Conservation (phyloP, 2,888 invertebrate species). For the Biston stratarius region DNA sequence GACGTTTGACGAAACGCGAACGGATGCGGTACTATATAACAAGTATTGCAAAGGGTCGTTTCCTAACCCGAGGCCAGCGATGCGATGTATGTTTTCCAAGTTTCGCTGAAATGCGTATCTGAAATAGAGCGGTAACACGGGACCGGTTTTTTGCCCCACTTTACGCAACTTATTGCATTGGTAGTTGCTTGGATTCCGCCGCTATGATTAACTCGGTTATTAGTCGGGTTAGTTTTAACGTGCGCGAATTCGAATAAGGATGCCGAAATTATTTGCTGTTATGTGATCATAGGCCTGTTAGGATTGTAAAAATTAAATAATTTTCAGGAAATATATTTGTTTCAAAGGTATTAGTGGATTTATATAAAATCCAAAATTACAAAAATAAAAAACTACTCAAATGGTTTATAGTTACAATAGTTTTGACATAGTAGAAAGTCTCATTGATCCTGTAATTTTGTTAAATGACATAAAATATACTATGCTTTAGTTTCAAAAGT, state of each 20-base stretch:
- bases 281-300: conserved; percentile 12
- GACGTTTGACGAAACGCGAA: conserved; percentile 32
- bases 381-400: too few relatives aligned
- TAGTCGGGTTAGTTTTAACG: conserved; percentile 61
- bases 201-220: conserved; percentile 75
- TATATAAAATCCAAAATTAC: too few relatives aligned
- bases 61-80: conserved; percentile 43
- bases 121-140: conserved; percentile 77
- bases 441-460: too few relatives aligned
- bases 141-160: conserved; percentile 71
- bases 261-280: conserved; percentile 49
- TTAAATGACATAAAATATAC: too few relatives aligned
- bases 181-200: conserved; percentile 72
- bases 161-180: conserved; percentile 81
- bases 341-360: too few relatives aligned
- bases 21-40: conserved; percentile 26
- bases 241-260: conserved; percentile 51
- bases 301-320: conserved; percentile 11
- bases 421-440: too few relatives aligned
- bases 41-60: conserved; percentile 46
- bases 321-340: not conserved
- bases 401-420: too few relatives aligned
- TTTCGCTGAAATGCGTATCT: conserved; percentile 60
- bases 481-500: too few relatives aligned
- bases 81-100: conserved; percentile 54